Evolutionary conservation across 1,140 invertebrate species (phyloP), one percentile per base, ranked within the genome.

Genomic region (Tetramorium parvispinum): DNA sequence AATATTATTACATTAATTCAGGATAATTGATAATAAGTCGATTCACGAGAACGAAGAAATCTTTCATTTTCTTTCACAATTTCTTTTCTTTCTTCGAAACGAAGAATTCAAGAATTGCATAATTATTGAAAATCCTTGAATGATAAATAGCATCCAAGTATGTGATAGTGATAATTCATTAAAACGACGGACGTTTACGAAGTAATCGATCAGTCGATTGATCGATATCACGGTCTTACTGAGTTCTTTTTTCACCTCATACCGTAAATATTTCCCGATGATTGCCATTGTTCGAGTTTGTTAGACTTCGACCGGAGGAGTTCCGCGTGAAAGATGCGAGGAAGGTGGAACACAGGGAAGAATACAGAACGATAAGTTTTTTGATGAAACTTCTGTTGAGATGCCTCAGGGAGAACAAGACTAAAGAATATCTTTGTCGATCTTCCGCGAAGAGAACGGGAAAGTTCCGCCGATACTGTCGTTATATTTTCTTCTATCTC

Each of bases 221-320:
- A 70, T 75, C 43, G 77, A 66, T 66, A 66, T 53, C 49, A 21
- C 10, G 51, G n/a, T 70, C 65, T 55, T 24, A 18, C 7, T 8
- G 37, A 27, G 16, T 21, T 65, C 16, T n/a, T 61, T 82, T 51
- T 68, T 49, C 77, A 73, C 63, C 85, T 86, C 65, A 32, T 21
- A 85, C 57, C 68, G 53, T 70, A 76, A 88, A 89, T 89, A 78
- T 71, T 86, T 76, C 71, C 55, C 49, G 55, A 76, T 86, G 88
- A 88, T 89, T 81, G 88, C 83, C 77, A 73, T 59, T 78, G 87
- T 86, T 86, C 75, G 61, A 87, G 71, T 73, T 85, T 78, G 85
- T 66, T 76, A 73, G 76, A 88, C 76, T 88, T 76, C 10, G 59
- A 81, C 76, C 77, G 68, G 79, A 83, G 79, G 79, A 68, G 79